phyloP scores from a whole-genome alignment of 2,888 invertebrate genomes.

The Oxytorus armatus region DNA sequence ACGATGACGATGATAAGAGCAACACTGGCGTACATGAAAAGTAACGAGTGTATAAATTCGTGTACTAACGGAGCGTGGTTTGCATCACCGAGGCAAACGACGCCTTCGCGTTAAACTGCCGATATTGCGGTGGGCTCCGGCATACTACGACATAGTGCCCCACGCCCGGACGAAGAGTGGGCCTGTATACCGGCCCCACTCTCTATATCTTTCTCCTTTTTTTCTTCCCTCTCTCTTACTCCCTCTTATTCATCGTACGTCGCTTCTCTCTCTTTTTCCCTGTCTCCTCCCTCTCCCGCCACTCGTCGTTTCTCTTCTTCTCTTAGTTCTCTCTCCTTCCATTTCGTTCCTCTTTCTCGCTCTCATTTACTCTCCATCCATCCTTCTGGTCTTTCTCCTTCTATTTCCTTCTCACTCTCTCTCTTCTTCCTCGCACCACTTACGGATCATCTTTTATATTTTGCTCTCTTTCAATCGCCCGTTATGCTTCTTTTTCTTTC shows the following conservation, averaged over 20 bases:
- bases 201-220: slow-evolving; percentile 32
- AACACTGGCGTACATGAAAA: slow-evolving; percentile 32
- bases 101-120: slow-evolving; percentile 67
- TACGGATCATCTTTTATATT: not conserved
- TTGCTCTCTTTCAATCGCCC: not conserved
- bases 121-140: slow-evolving; percentile 66
- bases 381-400: not conserved
- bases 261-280: slow-evolving; percentile 16
- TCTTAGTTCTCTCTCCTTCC: slow-evolving; percentile 2
- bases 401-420: not conserved
- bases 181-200: slow-evolving; percentile 60
- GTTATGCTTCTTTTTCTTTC: not conserved
- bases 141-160: slow-evolving; percentile 37
- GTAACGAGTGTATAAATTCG: slow-evolving; percentile 56
- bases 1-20: slow-evolving; percentile 15
- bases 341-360: slow-evolving; percentile 5
- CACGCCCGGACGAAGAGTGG: slow-evolving; percentile 59
- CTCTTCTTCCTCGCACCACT: not conserved
- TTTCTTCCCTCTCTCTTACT: not conserved
- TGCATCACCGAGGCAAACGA: slow-evolving; percentile 63
- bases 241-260: not conserved
- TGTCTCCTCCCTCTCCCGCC: not conserved
- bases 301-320: slow-evolving; percentile 16
- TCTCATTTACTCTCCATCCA: not conserved
- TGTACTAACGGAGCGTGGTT: slow-evolving; percentile 56